phyloP scores from a whole-genome alignment of 2,888 invertebrate species.

The Pyralis farinalis region DNA sequence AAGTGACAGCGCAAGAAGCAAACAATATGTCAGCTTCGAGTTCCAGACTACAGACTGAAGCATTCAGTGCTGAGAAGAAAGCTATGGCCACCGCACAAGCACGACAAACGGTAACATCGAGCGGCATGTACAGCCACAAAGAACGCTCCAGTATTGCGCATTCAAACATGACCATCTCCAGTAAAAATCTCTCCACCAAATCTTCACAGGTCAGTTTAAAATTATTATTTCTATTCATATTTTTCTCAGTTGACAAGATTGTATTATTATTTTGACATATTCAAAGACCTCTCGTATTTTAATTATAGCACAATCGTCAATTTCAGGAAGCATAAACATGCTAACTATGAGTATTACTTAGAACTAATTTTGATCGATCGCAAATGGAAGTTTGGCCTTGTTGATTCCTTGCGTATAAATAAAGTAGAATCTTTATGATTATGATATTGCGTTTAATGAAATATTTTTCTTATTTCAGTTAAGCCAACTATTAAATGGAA shows the following conservation, averaged over 20 bases:
- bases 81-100: conserved; percentile 88
- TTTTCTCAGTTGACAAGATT: too few relatives aligned
- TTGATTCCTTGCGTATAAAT: conserved; percentile 22
- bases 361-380: conserved; percentile 10
- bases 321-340: conserved; percentile 4
- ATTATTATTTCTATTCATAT: too few relatives aligned
- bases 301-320: background rate
- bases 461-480: conserved; percentile 61
- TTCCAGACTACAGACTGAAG: conserved; percentile 92
- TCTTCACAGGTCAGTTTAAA: conserved; percentile 73
- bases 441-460: conserved; percentile 18
- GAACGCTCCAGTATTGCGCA: conserved; percentile 86
- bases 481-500: conserved; percentile 85
- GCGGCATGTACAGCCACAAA: conserved; percentile 89
- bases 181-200: conserved; percentile 86
- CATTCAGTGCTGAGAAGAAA: conserved; percentile 91
- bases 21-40: conserved; percentile 92
- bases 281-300: conserved; percentile 44
- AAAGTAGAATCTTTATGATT: conserved; percentile 16
- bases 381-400: conserved; percentile 5
- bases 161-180: conserved; percentile 89
- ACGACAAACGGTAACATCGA: conserved; percentile 89
- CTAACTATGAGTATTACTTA: conserved; percentile 7
- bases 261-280: too few relatives aligned
- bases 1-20: conserved; percentile 91